Evolutionary conservation across 2,797 vertebrate species (phyloP).

Genomic region (Pitangus sulphuratus): DNA sequence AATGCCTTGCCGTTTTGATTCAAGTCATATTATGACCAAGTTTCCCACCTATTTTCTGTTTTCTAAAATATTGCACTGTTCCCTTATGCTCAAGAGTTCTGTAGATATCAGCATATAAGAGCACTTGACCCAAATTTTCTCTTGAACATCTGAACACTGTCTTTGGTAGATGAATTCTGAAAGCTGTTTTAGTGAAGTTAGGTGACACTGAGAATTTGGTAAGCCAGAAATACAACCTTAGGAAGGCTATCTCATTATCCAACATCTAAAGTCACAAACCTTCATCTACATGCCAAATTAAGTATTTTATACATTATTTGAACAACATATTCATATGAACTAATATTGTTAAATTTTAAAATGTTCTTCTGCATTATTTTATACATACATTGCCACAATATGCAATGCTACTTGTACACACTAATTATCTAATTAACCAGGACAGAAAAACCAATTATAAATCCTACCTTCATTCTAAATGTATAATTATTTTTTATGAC

Average conservation of each 20-base stretch:
- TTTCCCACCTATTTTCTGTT: neutral
- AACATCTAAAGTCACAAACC: neutral
- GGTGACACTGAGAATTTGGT: neutral
- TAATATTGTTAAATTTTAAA: constrained; percentile 22
- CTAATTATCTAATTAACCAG: constrained; percentile 75
- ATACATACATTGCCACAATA: constrained; percentile 6
- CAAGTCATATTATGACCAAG: neutral
- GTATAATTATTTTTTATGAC: constrained; percentile 61
- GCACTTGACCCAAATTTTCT: neutral
- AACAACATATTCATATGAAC: neutral
- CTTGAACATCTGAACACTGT: neutral
- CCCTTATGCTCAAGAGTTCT: neutral
- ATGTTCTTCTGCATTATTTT: neutral
- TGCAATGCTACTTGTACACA: neutral
- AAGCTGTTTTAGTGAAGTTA: neutral
- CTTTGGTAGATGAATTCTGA: neutral
- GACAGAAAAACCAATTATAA: constrained; percentile 68
- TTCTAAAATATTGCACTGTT: neutral
- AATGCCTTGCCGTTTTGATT: neutral
- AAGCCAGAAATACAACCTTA: neutral
- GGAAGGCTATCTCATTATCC: neutral
- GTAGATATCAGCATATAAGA: neutral
- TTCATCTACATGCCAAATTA: neutral
- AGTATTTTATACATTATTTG: neutral
- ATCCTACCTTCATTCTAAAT: constrained; percentile 25